phyloP scores from a whole-genome alignment of 2,797 vertebrate species.

The Zalophus californianus region DNA sequence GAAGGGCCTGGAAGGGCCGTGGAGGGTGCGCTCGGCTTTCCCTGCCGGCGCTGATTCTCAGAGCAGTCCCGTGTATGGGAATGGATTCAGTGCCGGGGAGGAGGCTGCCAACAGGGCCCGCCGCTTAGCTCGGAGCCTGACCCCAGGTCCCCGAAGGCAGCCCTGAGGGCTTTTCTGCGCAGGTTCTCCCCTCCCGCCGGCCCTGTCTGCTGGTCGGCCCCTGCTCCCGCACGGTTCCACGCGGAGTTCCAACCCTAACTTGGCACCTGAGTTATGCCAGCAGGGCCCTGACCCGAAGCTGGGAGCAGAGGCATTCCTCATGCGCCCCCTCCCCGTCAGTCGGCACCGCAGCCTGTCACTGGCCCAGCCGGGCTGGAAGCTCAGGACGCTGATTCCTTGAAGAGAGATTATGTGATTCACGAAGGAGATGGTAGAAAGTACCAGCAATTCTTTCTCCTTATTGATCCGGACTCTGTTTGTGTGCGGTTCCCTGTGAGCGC shows the following conservation, averaged over 20 bases:
- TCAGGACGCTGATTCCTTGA: neutral
- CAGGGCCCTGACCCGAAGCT: neutral
- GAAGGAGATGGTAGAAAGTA: neutral
- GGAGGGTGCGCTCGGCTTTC: neutral
- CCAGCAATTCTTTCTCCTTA: neutral
- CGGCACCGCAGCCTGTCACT: neutral
- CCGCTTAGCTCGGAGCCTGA: neutral
- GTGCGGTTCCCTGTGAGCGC: neutral
- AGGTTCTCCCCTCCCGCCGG: neutral
- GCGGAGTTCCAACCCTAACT: neutral
- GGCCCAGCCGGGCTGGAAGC: neutral
- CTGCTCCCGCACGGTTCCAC: neutral
- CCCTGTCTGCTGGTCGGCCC: fast-evolving
- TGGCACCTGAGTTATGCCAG: neutral
- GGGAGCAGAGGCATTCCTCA: no score
- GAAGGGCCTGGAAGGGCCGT: neutral
- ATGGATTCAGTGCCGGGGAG: fast-evolving
- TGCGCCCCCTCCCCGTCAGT: neutral
- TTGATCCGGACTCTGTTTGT: neutral
- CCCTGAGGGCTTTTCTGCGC: neutral
- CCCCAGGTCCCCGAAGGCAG: neutral
- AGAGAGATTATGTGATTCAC: neutral
- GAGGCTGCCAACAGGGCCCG: neutral
- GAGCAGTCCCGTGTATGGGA: neutral
- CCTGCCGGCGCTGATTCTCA: neutral